Evolutionary conservation across 2,113 vertebrate genomes (phyloP).

Genomic region (Rafetus swinhoei): DNA sequence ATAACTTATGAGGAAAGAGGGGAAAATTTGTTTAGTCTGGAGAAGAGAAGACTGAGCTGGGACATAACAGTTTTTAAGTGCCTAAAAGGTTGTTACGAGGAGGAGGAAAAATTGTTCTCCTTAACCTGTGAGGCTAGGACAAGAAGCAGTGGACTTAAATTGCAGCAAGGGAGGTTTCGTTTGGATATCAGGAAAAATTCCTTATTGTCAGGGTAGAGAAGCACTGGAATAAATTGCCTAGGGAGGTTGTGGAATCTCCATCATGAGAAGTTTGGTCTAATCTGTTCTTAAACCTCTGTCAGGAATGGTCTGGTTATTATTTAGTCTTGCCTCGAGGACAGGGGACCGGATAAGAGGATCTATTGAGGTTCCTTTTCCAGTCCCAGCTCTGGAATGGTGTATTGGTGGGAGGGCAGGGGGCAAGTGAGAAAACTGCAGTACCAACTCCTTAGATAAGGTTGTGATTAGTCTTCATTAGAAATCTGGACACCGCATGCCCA

Average conservation of each 20-base stretch:
- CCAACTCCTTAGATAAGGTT: neutral
- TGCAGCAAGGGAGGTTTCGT: neutral
- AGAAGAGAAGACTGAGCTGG: neutral
- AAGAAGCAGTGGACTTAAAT: neutral
- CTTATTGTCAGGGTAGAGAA: neutral
- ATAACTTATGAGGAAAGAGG: neutral
- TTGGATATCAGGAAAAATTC: neutral
- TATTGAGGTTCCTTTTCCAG: neutral
- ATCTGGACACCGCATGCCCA: accelerated
- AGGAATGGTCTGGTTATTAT: neutral
- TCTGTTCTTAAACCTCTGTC: neutral
- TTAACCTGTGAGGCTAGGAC: neutral
- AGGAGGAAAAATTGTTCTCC: neutral
- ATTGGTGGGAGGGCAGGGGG: neutral
- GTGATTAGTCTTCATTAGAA: neutral
- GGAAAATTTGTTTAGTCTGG: neutral
- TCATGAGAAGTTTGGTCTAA: neutral
- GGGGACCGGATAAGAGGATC: neutral
- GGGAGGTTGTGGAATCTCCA: neutral
- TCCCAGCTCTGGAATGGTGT: accelerated
- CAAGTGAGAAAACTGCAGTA: neutral
- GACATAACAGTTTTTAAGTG: neutral
- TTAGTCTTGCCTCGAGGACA: neutral
- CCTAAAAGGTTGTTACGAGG: neutral
- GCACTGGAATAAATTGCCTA: neutral